Base-by-base conservation (phyloP, 2,113 vertebrate species). In the Clarias magur region DNA sequence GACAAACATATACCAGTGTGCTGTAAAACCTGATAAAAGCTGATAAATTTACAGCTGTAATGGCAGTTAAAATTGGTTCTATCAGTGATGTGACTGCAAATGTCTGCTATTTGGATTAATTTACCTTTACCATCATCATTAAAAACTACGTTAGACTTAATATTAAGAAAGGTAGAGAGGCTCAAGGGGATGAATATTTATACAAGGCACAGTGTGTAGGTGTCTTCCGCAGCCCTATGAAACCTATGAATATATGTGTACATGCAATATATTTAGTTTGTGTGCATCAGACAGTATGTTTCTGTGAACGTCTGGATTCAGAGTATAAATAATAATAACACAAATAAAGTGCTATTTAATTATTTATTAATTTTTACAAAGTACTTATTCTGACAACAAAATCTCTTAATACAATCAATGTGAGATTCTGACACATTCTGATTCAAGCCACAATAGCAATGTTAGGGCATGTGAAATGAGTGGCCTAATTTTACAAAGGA, bases 401-500 rank as follows among this genome's bases (percentile, higher is more conserved):
- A 79, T 79, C 23, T 56, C 57, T 65, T 85, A 62, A 76, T 21
- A 53, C 42, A 7, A 30, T 42, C 5, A 15, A 19, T 53, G 16
- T 79, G 53, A 25, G 79, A 73, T 23, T 73, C 57, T 27, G 85
- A 82, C 54, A 73, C 57, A 42, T 81, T 86, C 30, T 34, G 30
- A 42, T 54, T 53, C 3, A 17, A n/a, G 65, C 54, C 54, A 27
- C 65, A 48, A 13, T 23, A 72, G 78, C 63, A 63, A 70, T 85
- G 80, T 80, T n/a, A 42, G 63, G 53, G 34, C 67, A 27, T 25
- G 30, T 2, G 16, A 86, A 81, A 81, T 73, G 65, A 81, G 56
- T 48, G 65, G 79, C 79, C 85, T 86, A 80, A 62, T 86, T 86
- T 86, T 82, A n/a, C 67, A 42, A 81, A 81, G 76, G 48, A 65